Base-by-base conservation (phyloP, 2,797 vertebrate species). In the Syngnathus rostellatus region DNA sequence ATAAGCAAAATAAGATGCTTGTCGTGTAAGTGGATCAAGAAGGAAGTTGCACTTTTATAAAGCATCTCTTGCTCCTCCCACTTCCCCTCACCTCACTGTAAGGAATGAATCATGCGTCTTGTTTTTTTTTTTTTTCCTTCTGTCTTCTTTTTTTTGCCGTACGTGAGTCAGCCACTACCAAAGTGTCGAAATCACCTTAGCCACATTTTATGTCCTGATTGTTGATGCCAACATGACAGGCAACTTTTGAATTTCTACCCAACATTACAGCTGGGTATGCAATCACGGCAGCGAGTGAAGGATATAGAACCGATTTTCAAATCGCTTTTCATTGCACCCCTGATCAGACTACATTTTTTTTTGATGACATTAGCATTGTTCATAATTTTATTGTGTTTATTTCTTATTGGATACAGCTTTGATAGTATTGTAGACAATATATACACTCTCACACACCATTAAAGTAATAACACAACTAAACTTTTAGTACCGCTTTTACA, bases 11-110 rank as follows among this genome's bases (percentile, higher is more conserved):
- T 21, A 45, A 17, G n/a, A 41, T 21, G 40, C 21, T 25, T 62
- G 45, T 45, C 45, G 39, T 51, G 64, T 14, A 59, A 51, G 57
- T 17, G 51, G 46, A 7, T 74, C 38, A 45, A 9, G 68, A 68
- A 3, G 59, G 7, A 39, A 70, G 63, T 63, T 74, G 61, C 63
- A 39, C 1, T 62, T 50, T 57, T 60, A 63, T 7, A 70, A 31
- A 48, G 55, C 23, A n/a, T 16, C 60, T 43, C 19, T 73, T 10
- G 76, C 85, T 48, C 82, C 82, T 70, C 83, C 62, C 72, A 59
- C 61, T 8, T 37, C 46, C 46, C 45, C 43, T 38, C 17, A 19
- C 45, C 60, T 25, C 60, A 48, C 41, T 17, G 60, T 25, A 12
- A 37, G 60, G 21, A 45, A 23, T 14, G 60, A 45, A 45, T 25